Conservation (phyloP, 2,888 invertebrate genomes). For the Drosophila siamana region DNA sequence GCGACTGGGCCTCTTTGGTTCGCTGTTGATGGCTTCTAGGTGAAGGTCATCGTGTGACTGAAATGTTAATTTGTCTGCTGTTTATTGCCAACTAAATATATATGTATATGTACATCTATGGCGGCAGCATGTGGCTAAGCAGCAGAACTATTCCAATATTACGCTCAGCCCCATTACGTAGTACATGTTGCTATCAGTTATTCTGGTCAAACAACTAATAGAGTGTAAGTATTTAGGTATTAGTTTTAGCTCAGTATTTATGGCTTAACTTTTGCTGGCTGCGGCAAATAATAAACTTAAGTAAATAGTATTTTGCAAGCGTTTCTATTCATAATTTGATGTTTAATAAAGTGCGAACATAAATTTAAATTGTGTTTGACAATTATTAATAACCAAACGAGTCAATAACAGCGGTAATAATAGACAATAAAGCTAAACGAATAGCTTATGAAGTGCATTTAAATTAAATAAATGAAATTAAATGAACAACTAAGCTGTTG, state of each 20-base stretch:
- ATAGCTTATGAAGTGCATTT: background rate
- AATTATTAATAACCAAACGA: background rate
- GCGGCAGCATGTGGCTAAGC: slow-evolving; percentile 2
- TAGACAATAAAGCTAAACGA: background rate
- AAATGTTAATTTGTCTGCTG: slow-evolving; percentile 67
- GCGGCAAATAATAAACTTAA: background rate
- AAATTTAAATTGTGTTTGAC: background rate
- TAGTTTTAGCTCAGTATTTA: background rate
- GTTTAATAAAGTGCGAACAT: background rate
- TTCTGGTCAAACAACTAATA: background rate
- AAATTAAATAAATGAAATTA: background rate
- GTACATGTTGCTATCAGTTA: background rate
- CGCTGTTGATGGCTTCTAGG: slow-evolving; percentile 78
- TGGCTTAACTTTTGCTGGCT: background rate
- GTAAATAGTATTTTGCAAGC: background rate
- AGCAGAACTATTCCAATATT: slow-evolving; percentile 12
- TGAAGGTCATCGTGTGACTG: slow-evolving; percentile 77
- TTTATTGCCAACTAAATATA: slow-evolving; percentile 35
- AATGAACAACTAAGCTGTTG: background rate
- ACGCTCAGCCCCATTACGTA: background rate
- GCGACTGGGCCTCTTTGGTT: slow-evolving; percentile 58
- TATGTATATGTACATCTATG: slow-evolving; percentile 19
- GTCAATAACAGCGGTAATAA: slow-evolving; percentile 1
- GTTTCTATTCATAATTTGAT: background rate
- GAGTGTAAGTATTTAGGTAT: background rate